Base-by-base conservation (phyloP, 1,140 invertebrate genomes). In the Choristoneura fumiferana region DNA sequence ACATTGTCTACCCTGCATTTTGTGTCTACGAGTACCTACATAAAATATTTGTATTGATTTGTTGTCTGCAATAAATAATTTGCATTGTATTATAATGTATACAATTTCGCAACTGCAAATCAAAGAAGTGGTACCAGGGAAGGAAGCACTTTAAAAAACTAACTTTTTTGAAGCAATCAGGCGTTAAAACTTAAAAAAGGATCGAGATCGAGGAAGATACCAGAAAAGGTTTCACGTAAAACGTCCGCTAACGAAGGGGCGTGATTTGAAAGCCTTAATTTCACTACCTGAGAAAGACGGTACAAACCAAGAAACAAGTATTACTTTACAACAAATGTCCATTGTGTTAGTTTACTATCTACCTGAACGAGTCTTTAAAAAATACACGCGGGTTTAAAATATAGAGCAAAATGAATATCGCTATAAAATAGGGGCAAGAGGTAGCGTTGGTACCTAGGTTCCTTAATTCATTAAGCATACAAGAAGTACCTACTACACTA, bases 381-480 rank as follows among this genome's bases (percentile, higher is more conserved):
- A 49, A 33, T 29, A n/a, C 18, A 13, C 4, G 22, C 18, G 12
- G 5, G 9, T 22, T 49, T 15, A 22, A 17, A 10, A 17, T 22
- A 18, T 9, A 43, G 40, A 12, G 0, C 15, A n/a, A 43, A 40
- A 43, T 18, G 40, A 9, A n/a, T 18, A 17, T n/a, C 15, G 17
- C 40, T 8, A 8, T n/a, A n/a, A 22, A 43, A 43, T 43, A 18
- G 29, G 15, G 43, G 18, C 18, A 13, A 0, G 18, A 49, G 18
- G 18, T 5, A 49, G n/a, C n/a, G n/a, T n/a, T n/a, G n/a, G n/a
- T n/a, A n/a, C n/a, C 22, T 29, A 29, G 22, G 43, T 49, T 18
- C 39, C 39, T 43, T 17, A 43, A 43, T 43, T 43, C 39, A 43
- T 43, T 43, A 43, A 43, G 40, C 40, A 43, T 18, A 43, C 40